These are phyloP conservation scores for Percopsis omiscomaycus DNA, from an alignment of 2,797 vertebrate genomes.

Conservation along the genomic window DNA sequence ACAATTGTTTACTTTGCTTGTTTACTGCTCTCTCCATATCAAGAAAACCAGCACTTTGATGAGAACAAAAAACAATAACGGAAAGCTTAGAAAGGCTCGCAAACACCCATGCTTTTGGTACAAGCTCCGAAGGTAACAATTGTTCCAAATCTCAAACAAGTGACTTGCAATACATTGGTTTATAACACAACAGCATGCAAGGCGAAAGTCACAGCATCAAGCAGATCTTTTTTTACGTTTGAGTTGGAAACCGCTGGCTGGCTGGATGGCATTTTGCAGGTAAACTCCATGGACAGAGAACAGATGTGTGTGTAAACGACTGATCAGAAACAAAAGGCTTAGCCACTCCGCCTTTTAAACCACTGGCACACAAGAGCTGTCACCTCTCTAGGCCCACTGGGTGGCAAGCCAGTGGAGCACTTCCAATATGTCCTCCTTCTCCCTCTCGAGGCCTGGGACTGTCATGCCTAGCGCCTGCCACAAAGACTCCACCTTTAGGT, in stretches of 20 bases:
- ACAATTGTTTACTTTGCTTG: slow-evolving; percentile 78
- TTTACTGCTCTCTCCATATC: slow-evolving; percentile 96
- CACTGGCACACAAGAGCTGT: slow-evolving; percentile 98
- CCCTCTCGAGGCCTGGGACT: slow-evolving; percentile 98
- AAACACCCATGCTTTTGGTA: slow-evolving; percentile 73
- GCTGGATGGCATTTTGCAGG: slow-evolving; percentile 87
- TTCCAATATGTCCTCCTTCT: slow-evolving; percentile 99
- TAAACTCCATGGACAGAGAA: slow-evolving; percentile 87
- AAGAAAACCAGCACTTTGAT: slow-evolving; percentile 80
- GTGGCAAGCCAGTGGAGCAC: slow-evolving; percentile 96
- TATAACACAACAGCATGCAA: slow-evolving; percentile 91
- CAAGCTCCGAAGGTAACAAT: slow-evolving; percentile 69
- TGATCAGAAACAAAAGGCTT: slow-evolving; percentile 85
- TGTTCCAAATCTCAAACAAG: slow-evolving; percentile 79
- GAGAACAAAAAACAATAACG: slow-evolving; percentile 43
- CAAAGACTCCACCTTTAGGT: slow-evolving; percentile 99
- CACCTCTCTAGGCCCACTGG: slow-evolving; percentile 99
- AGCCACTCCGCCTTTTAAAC: slow-evolving; percentile 98
- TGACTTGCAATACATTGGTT: slow-evolving; percentile 82
- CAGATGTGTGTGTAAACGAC: slow-evolving; percentile 82
- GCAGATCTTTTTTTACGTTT: slow-evolving; percentile 67
- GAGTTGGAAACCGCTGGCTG: slow-evolving; percentile 86
- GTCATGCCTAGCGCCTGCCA: slow-evolving; percentile 99
- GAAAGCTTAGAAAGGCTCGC: slow-evolving; percentile 65
- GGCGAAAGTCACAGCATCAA: slow-evolving; percentile 82